Evolutionary conservation across 2,888 invertebrate species (phyloP), one percentile per base, ranked within the genome.

Genomic region (Latrodectus hesperus): DNA sequence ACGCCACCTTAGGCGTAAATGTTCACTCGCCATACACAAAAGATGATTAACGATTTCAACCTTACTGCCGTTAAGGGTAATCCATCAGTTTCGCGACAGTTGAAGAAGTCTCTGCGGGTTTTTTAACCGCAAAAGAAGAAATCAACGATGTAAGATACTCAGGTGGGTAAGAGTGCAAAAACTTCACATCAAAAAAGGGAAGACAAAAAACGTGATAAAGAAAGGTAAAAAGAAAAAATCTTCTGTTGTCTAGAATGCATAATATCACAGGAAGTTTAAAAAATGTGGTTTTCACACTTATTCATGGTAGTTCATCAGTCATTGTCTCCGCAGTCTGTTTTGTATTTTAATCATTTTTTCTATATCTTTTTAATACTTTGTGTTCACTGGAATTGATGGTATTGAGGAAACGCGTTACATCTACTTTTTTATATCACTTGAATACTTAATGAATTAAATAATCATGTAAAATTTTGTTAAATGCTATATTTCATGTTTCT

Each of bases 21-120:
- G 75, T 82, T 82, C 82, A 82, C 70, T 82, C 68, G 55, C 75
- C 70, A 75, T 82, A 75, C 75, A 82, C 49, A 60, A 17, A 68
- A 70, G 75, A 82, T 82, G 82, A 82, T 82, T 82, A 82, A 82
- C 75, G 82, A 82, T 82, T 82, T 70, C 53, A 75, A 75, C 75
- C 55, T 75, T 26, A 70, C 82, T 49, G 75, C 75, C 82, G 82
- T 82, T 82, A 82, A 75, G 68, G 82, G 74, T 74, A 55, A 82
- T 82, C 82, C 75, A 82, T 82, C 82, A 82, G 68, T 68, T 67
- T 38, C 2, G 60, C 55, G 82, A 70, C 82, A 82, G 38, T 82
- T 52, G 75, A 75, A 82, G 82, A 82, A 82, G 75, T 82, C 82
- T 74, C 38, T 49, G 55, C 75, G 82, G 82, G 12, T 70, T 82